Evolutionary conservation across 2,797 vertebrate genomes (phyloP).

Genomic region (Sebastes steindachneri): DNA sequence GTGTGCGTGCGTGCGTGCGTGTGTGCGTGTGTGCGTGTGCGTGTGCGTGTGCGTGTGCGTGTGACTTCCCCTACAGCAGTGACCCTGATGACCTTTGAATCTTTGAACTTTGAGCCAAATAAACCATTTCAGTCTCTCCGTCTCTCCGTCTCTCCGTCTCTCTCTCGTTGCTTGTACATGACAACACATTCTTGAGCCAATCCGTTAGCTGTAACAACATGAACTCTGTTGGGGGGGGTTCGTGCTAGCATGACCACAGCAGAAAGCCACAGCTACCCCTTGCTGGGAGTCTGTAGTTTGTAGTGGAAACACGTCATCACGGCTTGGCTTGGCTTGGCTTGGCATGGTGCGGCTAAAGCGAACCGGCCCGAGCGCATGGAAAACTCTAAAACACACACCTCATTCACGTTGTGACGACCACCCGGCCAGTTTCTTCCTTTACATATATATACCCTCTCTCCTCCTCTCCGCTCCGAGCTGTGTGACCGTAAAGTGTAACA

Average conservation of each 20-base stretch:
- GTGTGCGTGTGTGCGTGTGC: neutral
- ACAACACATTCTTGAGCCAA: neutral
- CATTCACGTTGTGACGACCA: slow-evolving; percentile 17
- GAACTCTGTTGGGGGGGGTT: neutral
- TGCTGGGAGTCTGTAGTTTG: neutral
- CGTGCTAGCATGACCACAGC: neutral
- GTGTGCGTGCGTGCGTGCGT: neutral
- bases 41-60: neutral
- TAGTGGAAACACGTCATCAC: neutral
- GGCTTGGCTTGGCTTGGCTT: neutral
- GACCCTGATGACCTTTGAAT: slow-evolving; percentile 40
- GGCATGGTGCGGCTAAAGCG: neutral
- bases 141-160: neutral
- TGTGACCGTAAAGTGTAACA: slow-evolving; percentile 69
- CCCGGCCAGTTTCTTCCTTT: slow-evolving; percentile 30
- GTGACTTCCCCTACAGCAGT: slow-evolving; percentile 7
- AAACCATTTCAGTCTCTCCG: neutral
- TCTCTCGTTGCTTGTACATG: neutral
- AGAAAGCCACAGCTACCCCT: neutral
- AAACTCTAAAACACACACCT: neutral
- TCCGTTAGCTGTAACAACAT: neutral
- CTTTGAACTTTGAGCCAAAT: slow-evolving; percentile 26
- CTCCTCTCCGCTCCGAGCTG: slow-evolving; percentile 24
- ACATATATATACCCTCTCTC: slow-evolving; percentile 9
- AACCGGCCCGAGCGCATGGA: neutral